phyloP scores from a whole-genome alignment of 92 coral and sea anemone genomes.

The Heliopora coerulea region DNA sequence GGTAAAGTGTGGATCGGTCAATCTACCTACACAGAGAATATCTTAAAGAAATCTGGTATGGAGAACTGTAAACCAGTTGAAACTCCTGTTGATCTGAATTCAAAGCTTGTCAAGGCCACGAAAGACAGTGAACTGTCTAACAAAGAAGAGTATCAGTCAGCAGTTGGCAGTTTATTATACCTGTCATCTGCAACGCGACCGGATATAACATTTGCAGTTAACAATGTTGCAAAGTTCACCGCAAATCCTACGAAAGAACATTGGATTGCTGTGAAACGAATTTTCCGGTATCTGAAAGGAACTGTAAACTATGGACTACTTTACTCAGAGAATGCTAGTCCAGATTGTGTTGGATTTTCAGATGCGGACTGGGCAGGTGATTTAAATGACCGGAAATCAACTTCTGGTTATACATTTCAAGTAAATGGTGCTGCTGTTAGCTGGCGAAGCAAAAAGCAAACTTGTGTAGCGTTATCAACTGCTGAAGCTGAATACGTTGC shows the following conservation, averaged over 20 bases:
- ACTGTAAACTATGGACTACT: not conserved
- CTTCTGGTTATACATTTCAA: constrained; percentile 57
- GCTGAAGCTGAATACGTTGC: constrained; percentile 65
- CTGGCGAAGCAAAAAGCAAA: constrained; percentile 68
- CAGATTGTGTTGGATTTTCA: constrained; percentile 53
- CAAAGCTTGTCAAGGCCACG: constrained; percentile 39
- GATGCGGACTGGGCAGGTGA: constrained; percentile 67
- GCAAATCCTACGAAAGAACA: constrained; percentile 16
- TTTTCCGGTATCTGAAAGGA: constrained; percentile 12
- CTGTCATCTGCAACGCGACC: constrained; percentile 43
- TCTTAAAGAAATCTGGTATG: constrained; percentile 42
- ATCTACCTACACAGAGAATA: constrained; percentile 39
- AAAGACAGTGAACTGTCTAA: constrained; percentile 32
- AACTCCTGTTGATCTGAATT: constrained; percentile 37
- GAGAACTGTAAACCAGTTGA: constrained; percentile 39
- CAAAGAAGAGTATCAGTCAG: constrained; percentile 39
- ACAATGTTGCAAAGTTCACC: constrained; percentile 20
- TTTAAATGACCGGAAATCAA: constrained; percentile 56
- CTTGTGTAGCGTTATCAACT: constrained; percentile 60
- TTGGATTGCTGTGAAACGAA: constrained; percentile 30
- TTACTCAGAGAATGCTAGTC: not conserved
- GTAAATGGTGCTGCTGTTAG: constrained; percentile 53
- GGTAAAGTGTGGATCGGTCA: constrained; percentile 54
- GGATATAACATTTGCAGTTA: constrained; percentile 35
- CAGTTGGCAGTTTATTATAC: constrained; percentile 45